Evolutionary conservation across 2,888 invertebrate genomes (phyloP).

Genomic region (Lydus trimaculatus): DNA sequence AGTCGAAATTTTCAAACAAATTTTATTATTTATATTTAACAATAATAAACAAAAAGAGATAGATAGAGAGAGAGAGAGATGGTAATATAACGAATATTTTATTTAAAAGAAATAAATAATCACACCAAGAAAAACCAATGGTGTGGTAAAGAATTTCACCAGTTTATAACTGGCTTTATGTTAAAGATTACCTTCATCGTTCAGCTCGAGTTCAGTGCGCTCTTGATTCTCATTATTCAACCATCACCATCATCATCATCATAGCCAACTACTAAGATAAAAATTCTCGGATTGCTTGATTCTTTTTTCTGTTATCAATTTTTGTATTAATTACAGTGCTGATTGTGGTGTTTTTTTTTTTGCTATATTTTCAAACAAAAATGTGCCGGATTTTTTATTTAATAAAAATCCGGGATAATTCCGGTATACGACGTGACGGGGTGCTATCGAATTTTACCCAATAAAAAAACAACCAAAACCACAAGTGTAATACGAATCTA

Average conservation of each 20-base stretch:
- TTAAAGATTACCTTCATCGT: constrained; percentile 11
- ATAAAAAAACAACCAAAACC: background rate
- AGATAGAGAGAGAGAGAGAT: background rate
- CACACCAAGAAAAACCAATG: background rate
- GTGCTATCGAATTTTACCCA: background rate
- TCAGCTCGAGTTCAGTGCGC: constrained; percentile 8
- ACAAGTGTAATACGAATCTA: background rate
- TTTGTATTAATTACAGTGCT: background rate
- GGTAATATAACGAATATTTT: too few relatives aligned
- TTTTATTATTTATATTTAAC: background rate
- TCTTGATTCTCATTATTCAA: background rate
- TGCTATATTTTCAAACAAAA: background rate
- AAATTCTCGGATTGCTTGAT: background rate
- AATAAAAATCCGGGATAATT: background rate
- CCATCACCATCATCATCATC: background rate
- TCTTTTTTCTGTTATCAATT: too few relatives aligned
- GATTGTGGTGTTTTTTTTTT: background rate
- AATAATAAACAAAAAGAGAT: background rate
- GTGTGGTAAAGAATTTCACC: background rate
- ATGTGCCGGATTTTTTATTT: background rate
- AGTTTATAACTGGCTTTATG: constrained; percentile 1
- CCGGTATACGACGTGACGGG: background rate
- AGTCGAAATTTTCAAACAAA: background rate
- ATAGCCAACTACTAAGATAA: background rate
- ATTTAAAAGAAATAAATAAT: background rate